Percentiles rank a stretch among this genome's conserved stretches.
These are phyloP conservation scores for Trachemys scripta DNA, from an alignment of 2,113 vertebrate species.

Conservation along the genomic window DNA sequence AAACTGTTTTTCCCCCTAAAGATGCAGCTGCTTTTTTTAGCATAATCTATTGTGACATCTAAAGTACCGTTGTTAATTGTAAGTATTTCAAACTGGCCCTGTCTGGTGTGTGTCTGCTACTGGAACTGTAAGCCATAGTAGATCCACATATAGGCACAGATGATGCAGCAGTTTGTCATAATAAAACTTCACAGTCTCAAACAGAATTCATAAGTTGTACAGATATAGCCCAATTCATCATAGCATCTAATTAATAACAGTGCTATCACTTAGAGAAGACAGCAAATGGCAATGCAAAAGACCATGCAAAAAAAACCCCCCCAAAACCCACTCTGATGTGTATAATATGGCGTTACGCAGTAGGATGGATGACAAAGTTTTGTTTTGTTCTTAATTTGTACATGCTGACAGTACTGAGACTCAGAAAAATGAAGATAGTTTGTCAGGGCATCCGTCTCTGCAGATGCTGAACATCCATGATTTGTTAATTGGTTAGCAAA, in stretches of 20 bases:
- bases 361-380: neutral
- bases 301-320: neutral
- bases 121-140: neutral
- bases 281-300: neutral
- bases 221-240: neutral
- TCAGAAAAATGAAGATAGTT: neutral
- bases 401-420: neutral
- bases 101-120: neutral
- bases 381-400: neutral
- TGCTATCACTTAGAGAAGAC: neutral
- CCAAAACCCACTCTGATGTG: neutral
- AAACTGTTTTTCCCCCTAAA: neutral
- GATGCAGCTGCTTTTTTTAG: neutral
- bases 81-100: neutral
- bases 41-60: neutral
- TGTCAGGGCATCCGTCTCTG: neutral
- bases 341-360: neutral
- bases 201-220: neutral
- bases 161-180: neutral
- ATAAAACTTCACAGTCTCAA: neutral
- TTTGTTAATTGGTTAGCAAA: neutral
- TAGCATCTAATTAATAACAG: slow-evolving; percentile 30
- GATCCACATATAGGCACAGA: neutral
- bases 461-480: neutral
- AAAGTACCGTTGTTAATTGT: neutral